Percentiles rank a stretch among this genome's conserved stretches.
Evolutionary conservation across 2,113 vertebrate species (phyloP).

Genomic region (Pungitius pungitius): DNA sequence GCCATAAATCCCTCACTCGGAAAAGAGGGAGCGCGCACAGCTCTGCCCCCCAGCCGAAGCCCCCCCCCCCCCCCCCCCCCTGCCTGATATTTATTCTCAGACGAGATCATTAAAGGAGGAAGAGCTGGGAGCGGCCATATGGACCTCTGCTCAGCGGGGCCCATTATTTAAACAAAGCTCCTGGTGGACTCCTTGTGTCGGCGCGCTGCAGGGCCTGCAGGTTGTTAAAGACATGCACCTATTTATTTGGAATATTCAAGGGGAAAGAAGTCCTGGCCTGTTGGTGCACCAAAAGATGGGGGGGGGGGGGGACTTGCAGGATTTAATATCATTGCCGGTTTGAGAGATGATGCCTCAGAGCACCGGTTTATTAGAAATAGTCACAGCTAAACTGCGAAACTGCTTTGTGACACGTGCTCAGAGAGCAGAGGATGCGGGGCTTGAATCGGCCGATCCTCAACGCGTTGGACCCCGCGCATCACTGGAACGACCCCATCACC

Average conservation of each 20-base stretch:
- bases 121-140: slow-evolving; percentile 70
- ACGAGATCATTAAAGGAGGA: slow-evolving; percentile 67
- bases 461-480: slow-evolving; percentile 20
- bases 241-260: background rate
- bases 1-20: slow-evolving; percentile 23
- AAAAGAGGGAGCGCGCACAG: slow-evolving; percentile 22
- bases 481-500: background rate
- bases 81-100: slow-evolving; percentile 67
- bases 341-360: slow-evolving; percentile 28
- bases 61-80: slow-evolving; percentile 27
- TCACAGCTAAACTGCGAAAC: slow-evolving; percentile 28
- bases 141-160: slow-evolving; percentile 57
- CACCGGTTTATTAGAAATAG: slow-evolving; percentile 31
- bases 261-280: background rate
- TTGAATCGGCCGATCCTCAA: slow-evolving; percentile 1
- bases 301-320: slow-evolving; percentile 10
- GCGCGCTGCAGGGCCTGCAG: background rate
- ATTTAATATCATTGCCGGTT: slow-evolving; percentile 21
- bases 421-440: background rate
- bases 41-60: slow-evolving; percentile 32
- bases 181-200: slow-evolving; percentile 30
- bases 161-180: slow-evolving; percentile 65
- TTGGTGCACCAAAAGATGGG: background rate
- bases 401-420: background rate
- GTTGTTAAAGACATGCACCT: background rate